Base-by-base conservation (phyloP, 1,140 invertebrate genomes). In the Papilio helenus region DNA sequence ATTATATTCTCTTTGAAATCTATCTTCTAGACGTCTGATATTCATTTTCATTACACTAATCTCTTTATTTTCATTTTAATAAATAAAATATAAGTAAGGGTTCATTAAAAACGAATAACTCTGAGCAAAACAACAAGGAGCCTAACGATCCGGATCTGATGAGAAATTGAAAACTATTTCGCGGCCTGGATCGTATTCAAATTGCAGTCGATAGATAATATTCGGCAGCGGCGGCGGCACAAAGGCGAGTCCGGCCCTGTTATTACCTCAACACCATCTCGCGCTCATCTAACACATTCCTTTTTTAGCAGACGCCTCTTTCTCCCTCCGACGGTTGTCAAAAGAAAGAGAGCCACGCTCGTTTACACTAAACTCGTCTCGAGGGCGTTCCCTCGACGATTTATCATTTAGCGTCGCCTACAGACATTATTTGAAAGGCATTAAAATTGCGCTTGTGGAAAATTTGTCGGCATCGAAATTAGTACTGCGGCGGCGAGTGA, bases 361-460 rank as follows among this genome's bases (percentile, higher is more conserved):
- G 85, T 91, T 93, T 89, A 90, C 88, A 89, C 87, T 87, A 89
- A 92, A 89, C 87, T 86, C 86, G 86, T 87, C 83, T 88, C 80
- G 84, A 87, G 89, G 93, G 93, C 93, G 93, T 94, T 90, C 88
- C 92, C 86, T 84, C 84, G 87, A 90, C 92, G 91, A 94, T 94
- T 94, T 93, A 94, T 94, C 92, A 94, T 94, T 94, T 94, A 93
- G 83, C 87, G 90, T 93, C 89, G 92, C 93, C 93, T 93, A 92
- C 93, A 92, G 93, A 93, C 90, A 93, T 94, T 94, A 93, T 94
- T 93, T 93, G 93, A 92, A 93, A 94, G 91, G 89, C 91, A 94
- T 94, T 92, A 93, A 94, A 94, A 91, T 92, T 89, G 92, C 90
- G 89, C 85, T 90, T 89, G 90, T 93, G 87, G 87, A 92, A 93